phyloP scores from a whole-genome alignment of 2,888 invertebrate genomes.

The Leptopilina drosophilae region DNA sequence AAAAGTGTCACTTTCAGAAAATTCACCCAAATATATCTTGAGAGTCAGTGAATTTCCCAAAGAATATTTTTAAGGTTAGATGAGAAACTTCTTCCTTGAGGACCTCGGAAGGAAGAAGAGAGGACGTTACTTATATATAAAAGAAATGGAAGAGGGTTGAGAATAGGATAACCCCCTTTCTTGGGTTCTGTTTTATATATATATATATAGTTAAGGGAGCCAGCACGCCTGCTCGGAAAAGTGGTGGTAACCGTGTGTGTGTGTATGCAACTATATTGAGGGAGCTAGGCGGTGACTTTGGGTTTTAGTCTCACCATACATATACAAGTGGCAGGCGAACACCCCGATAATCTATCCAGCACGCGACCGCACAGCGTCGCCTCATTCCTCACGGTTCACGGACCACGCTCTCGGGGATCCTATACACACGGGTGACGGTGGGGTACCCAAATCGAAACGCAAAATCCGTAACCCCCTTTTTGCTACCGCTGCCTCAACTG shows the following conservation, averaged over 20 bases:
- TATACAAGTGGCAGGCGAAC: too few relatives aligned
- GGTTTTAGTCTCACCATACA: constrained; percentile 39
- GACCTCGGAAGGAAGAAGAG: too few relatives aligned
- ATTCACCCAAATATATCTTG: too few relatives aligned
- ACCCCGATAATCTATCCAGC: constrained; percentile 49
- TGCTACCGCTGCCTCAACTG: constrained; percentile 27
- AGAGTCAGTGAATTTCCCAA: too few relatives aligned
- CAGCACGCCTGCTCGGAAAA: constrained; percentile 48
- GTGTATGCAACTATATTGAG: background rate
- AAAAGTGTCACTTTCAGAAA: too few relatives aligned
- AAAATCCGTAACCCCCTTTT: constrained; percentile 66
- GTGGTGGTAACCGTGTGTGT: background rate
- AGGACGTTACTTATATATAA: too few relatives aligned
- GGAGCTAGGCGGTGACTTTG: constrained; percentile 26
- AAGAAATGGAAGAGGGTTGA: constrained; percentile 23
- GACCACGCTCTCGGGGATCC: constrained; percentile 39
- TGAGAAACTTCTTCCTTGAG: too few relatives aligned
- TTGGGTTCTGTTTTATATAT: constrained; percentile 44
- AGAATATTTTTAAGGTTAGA: too few relatives aligned
- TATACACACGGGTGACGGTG: constrained; percentile 53
- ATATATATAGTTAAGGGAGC: constrained; percentile 9
- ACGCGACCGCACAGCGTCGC: constrained; percentile 55
- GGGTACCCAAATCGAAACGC: constrained; percentile 60
- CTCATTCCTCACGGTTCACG: constrained; percentile 45
- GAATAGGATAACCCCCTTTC: constrained; percentile 33